Evolutionary conservation across 1,140 invertebrate genomes (phyloP), one percentile per base, ranked within the genome.

Genomic region (Scylla paramamosain): DNA sequence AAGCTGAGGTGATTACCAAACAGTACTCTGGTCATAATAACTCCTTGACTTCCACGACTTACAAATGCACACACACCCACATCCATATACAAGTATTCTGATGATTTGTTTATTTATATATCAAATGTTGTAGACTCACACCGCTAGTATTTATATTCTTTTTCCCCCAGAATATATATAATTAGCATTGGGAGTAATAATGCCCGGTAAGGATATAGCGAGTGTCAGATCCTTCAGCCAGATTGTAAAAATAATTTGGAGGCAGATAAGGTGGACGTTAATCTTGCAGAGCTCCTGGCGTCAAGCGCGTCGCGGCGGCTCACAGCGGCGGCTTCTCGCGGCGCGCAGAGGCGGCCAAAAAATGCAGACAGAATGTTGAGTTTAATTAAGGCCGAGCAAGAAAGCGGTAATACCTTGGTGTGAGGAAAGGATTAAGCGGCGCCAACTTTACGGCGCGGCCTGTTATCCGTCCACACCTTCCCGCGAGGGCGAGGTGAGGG

Each of bases 121-220:
- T 39, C 39, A 39, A 39, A 6, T 39, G 25, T 12, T 31, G 86
- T 46, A 45, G 39, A 83, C 8, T 77, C 14, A 45, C 25, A 45
- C 39, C 46, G 83, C 45, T 45, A 67, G 31, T 93, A 45, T 93
- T 20, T 93, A 93, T 32, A 10, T 93, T 67, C 31, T 16, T 83
- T 67, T 93, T 45, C 46, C 14, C 86, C 28, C 67, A 46, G 45
- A 83, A 93, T 93, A 59, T 88, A 88, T 93, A 93, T 88, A 67
- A 77, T 92, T 31, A 67, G 48, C 48, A 90, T 90, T 90, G 28
- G 10, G 48, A 8, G 48, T 20, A 25, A n/a, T n/a, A 77, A n/a
- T 77, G 67, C 67, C 67, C 4, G 67, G 67, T n/a, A 77, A 77
- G 25, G 67, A 77, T n/a, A n/a, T 0, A 77, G 67, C 20, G 25